Conservation (phyloP, 1,140 invertebrate species). For the Manduca sexta region DNA sequence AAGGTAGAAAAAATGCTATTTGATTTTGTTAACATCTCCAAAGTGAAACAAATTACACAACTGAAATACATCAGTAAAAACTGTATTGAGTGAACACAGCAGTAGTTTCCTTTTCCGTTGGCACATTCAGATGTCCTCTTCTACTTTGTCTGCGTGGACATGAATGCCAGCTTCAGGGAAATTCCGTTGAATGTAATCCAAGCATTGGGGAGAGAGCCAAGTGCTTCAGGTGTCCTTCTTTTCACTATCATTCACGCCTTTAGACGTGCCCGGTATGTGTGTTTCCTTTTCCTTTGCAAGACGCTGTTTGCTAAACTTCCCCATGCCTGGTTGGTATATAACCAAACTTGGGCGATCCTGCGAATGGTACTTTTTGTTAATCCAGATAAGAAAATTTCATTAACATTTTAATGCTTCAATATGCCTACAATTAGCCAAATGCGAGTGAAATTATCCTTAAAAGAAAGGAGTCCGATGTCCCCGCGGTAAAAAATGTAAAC, state of each 20-base stretch:
- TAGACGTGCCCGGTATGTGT: conserved; percentile 24
- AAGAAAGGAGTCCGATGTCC: no score
- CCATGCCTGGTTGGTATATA: conserved; percentile 84
- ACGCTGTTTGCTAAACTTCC: conserved; percentile 80
- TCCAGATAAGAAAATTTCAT: no score
- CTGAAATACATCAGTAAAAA: conserved; percentile 45
- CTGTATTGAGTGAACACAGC: conserved; percentile 40
- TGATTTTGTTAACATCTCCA: conserved; percentile 39
- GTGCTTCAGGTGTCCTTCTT: conserved; percentile 64
- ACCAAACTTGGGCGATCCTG: conserved; percentile 82
- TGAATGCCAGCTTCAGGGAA: conserved; percentile 59
- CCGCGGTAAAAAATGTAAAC: no score
- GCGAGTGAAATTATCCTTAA: no score
- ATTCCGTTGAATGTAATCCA: conserved; percentile 66
- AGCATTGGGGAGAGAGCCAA: conserved; percentile 33
- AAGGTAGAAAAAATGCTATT: conserved; percentile 37
- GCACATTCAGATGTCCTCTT: conserved; percentile 48
- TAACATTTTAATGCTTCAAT: no score
- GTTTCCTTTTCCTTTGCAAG: conserved; percentile 75
- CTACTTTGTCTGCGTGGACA: conserved; percentile 42
- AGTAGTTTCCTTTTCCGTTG: conserved; percentile 49
- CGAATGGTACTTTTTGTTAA: no score
- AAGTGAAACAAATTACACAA: conserved; percentile 45
- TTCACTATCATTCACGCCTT: conserved; percentile 54
- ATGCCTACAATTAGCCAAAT: no score